These are phyloP conservation scores for Drosophila subobscura DNA, from an alignment of 1,140 invertebrate species.

Conservation along the genomic window DNA sequence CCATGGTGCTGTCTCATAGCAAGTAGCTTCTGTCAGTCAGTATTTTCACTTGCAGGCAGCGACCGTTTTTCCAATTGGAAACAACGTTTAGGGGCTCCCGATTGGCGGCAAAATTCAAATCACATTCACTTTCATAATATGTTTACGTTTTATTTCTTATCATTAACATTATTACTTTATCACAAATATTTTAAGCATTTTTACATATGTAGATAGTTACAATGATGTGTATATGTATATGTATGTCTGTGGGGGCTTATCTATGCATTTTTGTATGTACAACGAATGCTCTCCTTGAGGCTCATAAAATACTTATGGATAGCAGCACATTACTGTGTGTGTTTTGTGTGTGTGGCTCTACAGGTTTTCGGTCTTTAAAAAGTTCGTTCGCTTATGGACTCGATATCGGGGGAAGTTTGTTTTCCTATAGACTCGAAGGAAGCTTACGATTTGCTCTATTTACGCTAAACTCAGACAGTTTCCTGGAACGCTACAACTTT, in stretches of 20 bases:
- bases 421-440: constrained; percentile 58
- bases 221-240: constrained; percentile 69
- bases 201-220: constrained; percentile 79
- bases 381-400: constrained; percentile 52
- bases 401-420: constrained; percentile 59
- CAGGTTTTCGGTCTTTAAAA: constrained; percentile 50
- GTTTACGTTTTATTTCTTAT: constrained; percentile 75
- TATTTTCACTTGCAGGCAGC: too few relatives aligned
- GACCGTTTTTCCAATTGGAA: too few relatives aligned
- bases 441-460: constrained; percentile 66
- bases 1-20: too few relatives aligned
- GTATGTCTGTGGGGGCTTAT: constrained; percentile 15
- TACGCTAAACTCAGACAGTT: constrained; percentile 26
- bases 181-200: constrained; percentile 83
- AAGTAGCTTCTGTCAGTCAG: too few relatives aligned
- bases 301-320: constrained; percentile 48
- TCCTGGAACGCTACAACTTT: constrained; percentile 60
- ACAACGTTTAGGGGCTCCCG: background rate
- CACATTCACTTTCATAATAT: constrained; percentile 52
- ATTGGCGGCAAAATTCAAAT: background rate
- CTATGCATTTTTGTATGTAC: constrained; percentile 59
- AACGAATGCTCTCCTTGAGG: constrained; percentile 55
- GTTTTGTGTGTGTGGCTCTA: constrained; percentile 38
- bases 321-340: constrained; percentile 9
- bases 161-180: constrained; percentile 81